These are phyloP conservation scores for Muntiacus muntjak DNA, from an alignment of 2,113 vertebrate species.

Conservation along the genomic window DNA sequence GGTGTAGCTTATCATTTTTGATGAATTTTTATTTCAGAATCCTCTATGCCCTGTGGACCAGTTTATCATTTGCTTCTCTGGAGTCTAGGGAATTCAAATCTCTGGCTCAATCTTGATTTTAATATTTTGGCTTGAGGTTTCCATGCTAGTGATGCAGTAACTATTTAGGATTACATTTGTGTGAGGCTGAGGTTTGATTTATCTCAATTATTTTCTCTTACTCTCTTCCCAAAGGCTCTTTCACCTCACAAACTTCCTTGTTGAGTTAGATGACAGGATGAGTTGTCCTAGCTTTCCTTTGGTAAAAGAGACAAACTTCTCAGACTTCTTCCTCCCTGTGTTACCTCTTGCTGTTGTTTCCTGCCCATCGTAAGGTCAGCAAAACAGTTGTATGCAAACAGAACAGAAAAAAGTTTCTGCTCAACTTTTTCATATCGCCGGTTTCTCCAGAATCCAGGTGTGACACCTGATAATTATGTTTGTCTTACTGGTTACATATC, in stretches of 20 bases:
- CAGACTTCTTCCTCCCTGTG: neutral
- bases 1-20: neutral
- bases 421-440: neutral
- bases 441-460: neutral
- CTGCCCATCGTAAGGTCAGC: neutral
- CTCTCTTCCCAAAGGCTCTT: neutral
- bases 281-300: neutral
- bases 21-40: neutral
- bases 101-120: constrained; percentile 4
- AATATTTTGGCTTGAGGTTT: neutral
- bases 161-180: constrained; percentile 34
- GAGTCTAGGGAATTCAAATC: neutral
- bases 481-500: neutral
- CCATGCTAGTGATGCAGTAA: neutral
- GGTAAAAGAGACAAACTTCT: neutral
- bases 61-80: neutral
- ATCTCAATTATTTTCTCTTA: constrained; percentile 33
- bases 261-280: neutral
- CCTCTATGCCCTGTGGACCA: neutral
- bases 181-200: constrained; percentile 8
- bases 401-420: neutral
- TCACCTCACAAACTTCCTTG: neutral
- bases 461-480: neutral
- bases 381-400: neutral
- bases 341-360: neutral